Percentiles rank a stretch among this genome's conserved stretches.
These are phyloP conservation scores for Tinea trinotella DNA, from an alignment of 2,888 invertebrate genomes.

Conservation along the genomic window DNA sequence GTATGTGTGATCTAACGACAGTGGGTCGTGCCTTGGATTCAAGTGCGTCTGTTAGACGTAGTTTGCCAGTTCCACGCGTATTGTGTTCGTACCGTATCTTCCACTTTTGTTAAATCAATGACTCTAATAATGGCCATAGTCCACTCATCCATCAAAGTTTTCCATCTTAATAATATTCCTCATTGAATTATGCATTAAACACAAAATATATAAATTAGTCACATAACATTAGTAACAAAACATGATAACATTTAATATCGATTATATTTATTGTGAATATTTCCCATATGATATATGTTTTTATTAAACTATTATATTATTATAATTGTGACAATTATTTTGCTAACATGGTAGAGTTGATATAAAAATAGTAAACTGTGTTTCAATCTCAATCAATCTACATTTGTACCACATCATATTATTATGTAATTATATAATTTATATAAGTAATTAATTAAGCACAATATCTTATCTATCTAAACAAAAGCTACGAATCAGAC, in stretches of 20 bases:
- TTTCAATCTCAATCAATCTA: conserved; percentile 20
- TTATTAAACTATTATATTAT: background rate
- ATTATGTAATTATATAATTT: conserved; percentile 4
- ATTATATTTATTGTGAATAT: conserved; percentile 15
- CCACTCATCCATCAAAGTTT: background rate
- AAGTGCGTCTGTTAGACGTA: too few species aligned
- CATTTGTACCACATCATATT: conserved; percentile 20
- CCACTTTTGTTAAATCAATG: too few species aligned
- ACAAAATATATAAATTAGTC: conserved; percentile 13
- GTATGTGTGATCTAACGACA: too few species aligned
- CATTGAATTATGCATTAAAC: conserved; percentile 2
- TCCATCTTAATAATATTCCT: background rate
- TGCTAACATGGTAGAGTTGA: background rate
- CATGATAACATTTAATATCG: conserved; percentile 8
- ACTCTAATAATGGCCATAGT: background rate
- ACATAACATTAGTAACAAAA: conserved; percentile 14
- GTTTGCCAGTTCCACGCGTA: too few species aligned
- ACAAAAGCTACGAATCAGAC: conserved; percentile 19
- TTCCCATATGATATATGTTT: conserved; percentile 8
- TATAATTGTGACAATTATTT: conserved; percentile 9
- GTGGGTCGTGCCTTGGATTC: too few species aligned
- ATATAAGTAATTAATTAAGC: conserved; percentile 19
- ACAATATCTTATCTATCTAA: conserved; percentile 21
- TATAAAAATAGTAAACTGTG: conserved; percentile 16
- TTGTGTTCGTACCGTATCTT: too few species aligned